Percentiles rank a stretch among this genome's conserved stretches.
Evolutionary conservation across 2,113 vertebrate species (phyloP).

Genomic region (Dicentrarchus labrax): DNA sequence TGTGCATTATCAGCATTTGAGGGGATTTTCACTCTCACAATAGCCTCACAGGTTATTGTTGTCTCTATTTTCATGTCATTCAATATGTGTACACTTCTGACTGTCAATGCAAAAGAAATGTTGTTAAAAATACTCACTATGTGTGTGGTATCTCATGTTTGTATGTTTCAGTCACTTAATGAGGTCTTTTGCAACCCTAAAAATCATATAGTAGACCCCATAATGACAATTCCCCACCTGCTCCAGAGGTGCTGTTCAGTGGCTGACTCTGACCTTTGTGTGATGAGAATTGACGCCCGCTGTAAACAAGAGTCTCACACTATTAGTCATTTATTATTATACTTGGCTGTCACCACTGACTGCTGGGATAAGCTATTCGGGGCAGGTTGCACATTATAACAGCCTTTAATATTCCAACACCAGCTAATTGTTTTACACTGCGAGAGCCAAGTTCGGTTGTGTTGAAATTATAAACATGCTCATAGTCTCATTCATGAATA

Average conservation of each 20-base stretch:
- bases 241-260: neutral
- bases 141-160: neutral
- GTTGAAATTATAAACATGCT: constrained; percentile 1
- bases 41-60: neutral
- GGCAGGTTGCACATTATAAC: constrained; percentile 14
- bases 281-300: neutral
- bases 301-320: neutral
- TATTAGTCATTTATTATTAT: constrained; percentile 11
- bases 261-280: neutral
- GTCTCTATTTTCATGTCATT: neutral
- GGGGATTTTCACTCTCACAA: neutral
- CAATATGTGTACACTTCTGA: no score
- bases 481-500: constrained; percentile 8
- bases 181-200: neutral
- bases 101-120: neutral
- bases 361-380: neutral
- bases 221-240: neutral
- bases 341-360: neutral
- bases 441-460: constrained; percentile 1
- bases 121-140: no score
- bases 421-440: neutral
- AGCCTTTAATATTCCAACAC: neutral
- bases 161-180: neutral
- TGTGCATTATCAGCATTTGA: neutral
- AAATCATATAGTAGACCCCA: neutral